These are phyloP conservation scores for Liasis olivaceus DNA, from an alignment of 2,797 vertebrate species.

Conservation along the genomic window DNA sequence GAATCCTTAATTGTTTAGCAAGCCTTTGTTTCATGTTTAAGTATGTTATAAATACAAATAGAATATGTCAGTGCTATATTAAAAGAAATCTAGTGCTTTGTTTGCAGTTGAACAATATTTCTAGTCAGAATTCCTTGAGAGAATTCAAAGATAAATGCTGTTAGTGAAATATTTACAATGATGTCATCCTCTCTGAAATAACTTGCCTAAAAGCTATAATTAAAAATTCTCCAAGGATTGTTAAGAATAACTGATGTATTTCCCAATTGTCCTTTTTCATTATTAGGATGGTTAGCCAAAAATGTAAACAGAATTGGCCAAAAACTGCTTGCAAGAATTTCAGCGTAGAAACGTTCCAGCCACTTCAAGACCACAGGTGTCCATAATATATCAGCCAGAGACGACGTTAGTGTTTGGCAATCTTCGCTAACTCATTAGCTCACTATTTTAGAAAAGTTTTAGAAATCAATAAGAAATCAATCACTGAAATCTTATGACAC, in stretches of 20 bases:
- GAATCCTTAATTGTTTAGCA: neutral
- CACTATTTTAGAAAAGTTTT: constrained; percentile 51
- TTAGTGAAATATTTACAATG: constrained; percentile 56
- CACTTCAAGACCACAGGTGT: constrained; percentile 71
- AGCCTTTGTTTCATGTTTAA: neutral
- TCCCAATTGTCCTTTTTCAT: constrained; percentile 69
- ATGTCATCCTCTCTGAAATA: constrained; percentile 68
- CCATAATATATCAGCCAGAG: constrained; percentile 63
- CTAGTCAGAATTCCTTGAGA: constrained; percentile 50
- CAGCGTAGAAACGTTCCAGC: constrained; percentile 64
- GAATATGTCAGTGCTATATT: constrained; percentile 34
- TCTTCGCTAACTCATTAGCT: constrained; percentile 41
- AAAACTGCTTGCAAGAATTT: constrained; percentile 63
- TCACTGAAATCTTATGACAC: constrained; percentile 41
- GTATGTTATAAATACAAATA: constrained; percentile 3
- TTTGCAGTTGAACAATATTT: constrained; percentile 42
- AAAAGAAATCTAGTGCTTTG: constrained; percentile 35
- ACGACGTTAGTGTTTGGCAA: constrained; percentile 62
- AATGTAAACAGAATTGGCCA: constrained; percentile 64
- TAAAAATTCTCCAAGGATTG: constrained; percentile 62
- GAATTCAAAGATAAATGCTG: constrained; percentile 56
- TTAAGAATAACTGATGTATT: constrained; percentile 65
- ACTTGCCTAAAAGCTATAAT: constrained; percentile 58
- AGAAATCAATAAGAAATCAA: constrained; percentile 5
- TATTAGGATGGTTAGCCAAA: constrained; percentile 62